Base-by-base conservation (phyloP, 2,797 vertebrate species). In the Leptodactylus fallax region DNA sequence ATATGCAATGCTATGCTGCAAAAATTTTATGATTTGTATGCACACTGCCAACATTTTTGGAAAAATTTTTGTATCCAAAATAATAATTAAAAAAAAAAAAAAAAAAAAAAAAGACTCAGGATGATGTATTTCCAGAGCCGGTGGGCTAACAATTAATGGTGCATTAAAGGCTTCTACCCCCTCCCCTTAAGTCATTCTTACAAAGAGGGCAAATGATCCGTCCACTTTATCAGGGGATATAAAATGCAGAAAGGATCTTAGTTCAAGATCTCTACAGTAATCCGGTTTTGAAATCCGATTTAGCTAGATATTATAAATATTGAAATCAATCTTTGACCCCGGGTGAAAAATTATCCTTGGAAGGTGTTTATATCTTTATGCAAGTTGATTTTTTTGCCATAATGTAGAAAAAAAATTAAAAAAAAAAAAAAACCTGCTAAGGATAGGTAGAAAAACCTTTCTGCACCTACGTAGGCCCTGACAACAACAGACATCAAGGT, bases 1-100 rank as follows among this genome's bases (percentile, higher is more conserved):
- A 17, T 86, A 86, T 83, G 61, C 88, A 87, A 86, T 89, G 60
- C 88, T 86, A 89, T 86, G 85, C 71, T 72, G 85, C 88, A 89
- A 61, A 36, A 78, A 25, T 72, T 16, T 53, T 53, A 86, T 77
- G 47, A 60, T 86, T 82, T 86, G 79, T 82, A 83, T 8, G 79
- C 83, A 78, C 71, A 85, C 61, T 63, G 47, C 72, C 25, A 67
- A 58, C 19, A 56, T 81, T 69, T 82, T 82, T 69, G 19, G n/a
- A 60, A 60, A 63, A 47, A 21, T 49, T 60, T 86, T 85, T 76
- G 69, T 86, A 89, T 71, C 85, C 77, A 17, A 61, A 12, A 49
- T 63, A 36, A 36, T 36, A 36, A 36, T 36, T 36, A 2, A 36
- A 36, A 36, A 36, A 36, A 13, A 6, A 76, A 49, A 7, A 69